Percentiles rank a stretch among this genome's conserved stretches.
These are phyloP conservation scores for Sinocyclocheilus rhinocerous DNA, from an alignment of 2,113 vertebrate genomes.

Conservation along the genomic window DNA sequence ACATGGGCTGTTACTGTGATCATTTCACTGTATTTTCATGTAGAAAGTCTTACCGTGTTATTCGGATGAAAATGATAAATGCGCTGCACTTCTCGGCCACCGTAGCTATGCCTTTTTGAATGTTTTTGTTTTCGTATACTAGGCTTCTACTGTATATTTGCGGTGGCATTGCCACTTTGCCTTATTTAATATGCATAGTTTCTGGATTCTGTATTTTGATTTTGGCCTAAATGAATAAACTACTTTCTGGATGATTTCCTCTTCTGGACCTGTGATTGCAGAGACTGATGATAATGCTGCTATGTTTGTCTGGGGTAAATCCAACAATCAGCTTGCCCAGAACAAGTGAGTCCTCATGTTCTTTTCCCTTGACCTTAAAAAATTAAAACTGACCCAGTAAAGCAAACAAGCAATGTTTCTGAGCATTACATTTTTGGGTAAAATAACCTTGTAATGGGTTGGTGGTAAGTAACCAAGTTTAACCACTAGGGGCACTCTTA, in stretches of 20 bases:
- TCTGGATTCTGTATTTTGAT: background rate
- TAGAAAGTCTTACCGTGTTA: background rate
- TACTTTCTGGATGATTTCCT: background rate
- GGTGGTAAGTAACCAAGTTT: background rate
- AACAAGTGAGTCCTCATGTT: constrained; percentile 39
- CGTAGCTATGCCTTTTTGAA: background rate
- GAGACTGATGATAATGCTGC: constrained; percentile 55
- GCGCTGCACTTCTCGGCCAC: no score
- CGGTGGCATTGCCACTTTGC: background rate
- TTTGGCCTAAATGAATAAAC: background rate
- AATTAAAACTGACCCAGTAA: background rate
- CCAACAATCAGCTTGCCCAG: background rate
- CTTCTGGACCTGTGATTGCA: constrained; percentile 48
- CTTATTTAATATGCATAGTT: background rate
- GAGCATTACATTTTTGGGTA: background rate
- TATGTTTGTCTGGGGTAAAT: constrained; percentile 67
- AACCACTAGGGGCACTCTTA: background rate
- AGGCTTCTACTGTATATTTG: background rate
- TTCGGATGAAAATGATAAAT: background rate
- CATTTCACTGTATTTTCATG: background rate
- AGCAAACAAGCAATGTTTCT: background rate
- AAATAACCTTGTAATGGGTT: background rate
- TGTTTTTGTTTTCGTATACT: no score
- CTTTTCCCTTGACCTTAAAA: background rate
- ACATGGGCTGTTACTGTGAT: background rate